Evolutionary conservation across 2,888 invertebrate species (phyloP).

Genomic region (Dermolepida albohirtum): DNA sequence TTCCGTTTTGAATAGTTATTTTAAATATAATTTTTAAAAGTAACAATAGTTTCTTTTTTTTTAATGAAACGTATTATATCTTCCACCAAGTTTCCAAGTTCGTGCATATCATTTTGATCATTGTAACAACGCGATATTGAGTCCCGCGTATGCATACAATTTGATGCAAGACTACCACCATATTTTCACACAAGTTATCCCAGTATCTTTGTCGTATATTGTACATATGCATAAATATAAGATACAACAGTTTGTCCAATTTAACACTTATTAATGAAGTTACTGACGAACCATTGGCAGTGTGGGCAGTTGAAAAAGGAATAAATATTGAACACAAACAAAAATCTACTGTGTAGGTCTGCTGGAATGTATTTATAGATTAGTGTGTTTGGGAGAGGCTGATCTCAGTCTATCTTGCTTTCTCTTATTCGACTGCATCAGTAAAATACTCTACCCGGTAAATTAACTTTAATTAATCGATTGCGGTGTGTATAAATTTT

Average conservation of each 20-base stretch:
- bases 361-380: conserved; percentile 63
- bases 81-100: too few species aligned
- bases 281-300: conserved; percentile 48
- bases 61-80: too few species aligned
- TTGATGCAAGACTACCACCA: conserved; percentile 7
- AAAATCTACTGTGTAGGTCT: conserved; percentile 59
- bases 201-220: not conserved
- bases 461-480: conserved; percentile 42
- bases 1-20: too few species aligned
- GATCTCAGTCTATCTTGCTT: conserved; percentile 40
- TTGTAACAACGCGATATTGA: not conserved
- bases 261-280: conserved; percentile 16
- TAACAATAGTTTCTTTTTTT: too few species aligned
- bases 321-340: conserved; percentile 56
- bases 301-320: conserved; percentile 55
- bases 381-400: conserved; percentile 57
- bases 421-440: conserved; percentile 21
- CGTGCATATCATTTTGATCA: too few species aligned
- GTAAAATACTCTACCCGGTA: conserved; percentile 16
- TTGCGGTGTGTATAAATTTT: conserved; percentile 27
- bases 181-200: not conserved
- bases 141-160: conserved; percentile 5
- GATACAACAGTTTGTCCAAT: too few species aligned
- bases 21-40: too few species aligned
- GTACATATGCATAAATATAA: too few species aligned